phyloP scores from a whole-genome alignment of 2,113 vertebrate species.

The Platysteira castanea region DNA sequence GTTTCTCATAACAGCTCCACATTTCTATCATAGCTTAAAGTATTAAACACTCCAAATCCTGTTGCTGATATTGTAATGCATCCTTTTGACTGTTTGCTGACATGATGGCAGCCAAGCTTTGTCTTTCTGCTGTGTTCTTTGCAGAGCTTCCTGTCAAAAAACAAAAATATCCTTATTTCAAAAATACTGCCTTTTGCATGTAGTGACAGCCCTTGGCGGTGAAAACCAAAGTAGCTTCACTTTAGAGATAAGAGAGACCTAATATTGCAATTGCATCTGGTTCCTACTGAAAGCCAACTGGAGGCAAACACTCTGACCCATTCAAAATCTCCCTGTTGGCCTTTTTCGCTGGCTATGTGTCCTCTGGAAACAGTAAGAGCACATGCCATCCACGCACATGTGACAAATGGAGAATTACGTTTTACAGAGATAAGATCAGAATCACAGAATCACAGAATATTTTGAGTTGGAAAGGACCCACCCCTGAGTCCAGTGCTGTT shows the following conservation, averaged over 20 bases:
- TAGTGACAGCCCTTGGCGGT: background rate
- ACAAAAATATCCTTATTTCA: background rate
- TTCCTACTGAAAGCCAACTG: background rate
- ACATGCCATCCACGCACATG: accelerated
- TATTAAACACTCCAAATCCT: background rate
- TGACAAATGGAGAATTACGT: accelerated
- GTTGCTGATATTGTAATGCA: background rate
- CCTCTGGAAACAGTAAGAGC: background rate
- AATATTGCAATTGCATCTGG: background rate
- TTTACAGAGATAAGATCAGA: background rate
- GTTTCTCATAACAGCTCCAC: background rate
- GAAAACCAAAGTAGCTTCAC: background rate
- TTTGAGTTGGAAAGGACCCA: accelerated
- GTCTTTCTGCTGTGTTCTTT: background rate
- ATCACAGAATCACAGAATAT: background rate
- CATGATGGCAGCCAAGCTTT: background rate
- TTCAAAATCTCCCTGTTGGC: background rate
- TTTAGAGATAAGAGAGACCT: background rate
- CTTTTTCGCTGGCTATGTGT: background rate
- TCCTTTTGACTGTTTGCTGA: background rate
- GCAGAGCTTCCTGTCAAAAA: background rate
- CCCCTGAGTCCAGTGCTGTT: background rate
- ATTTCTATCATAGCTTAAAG: background rate
- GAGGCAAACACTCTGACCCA: background rate
- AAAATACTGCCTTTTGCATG: background rate